Evolutionary conservation across 2,888 invertebrate species (phyloP).

Genomic region (Mesorhabditis belari): DNA sequence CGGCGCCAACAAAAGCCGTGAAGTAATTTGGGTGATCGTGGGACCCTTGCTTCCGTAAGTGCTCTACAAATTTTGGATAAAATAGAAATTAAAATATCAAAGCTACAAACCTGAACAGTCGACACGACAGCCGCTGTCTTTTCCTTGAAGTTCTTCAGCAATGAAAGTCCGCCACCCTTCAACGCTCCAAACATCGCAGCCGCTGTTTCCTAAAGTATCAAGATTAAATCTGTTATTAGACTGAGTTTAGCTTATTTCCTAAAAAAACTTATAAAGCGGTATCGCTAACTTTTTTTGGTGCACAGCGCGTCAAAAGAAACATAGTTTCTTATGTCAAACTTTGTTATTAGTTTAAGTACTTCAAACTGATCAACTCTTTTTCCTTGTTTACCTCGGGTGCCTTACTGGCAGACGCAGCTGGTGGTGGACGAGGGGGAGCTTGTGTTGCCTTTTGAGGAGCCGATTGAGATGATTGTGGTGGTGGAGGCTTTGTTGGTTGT

Average conservation of each 20-base stretch:
- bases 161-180: slow-evolving; percentile 83
- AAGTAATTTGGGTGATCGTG: slow-evolving; percentile 85
- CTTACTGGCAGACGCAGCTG: no score
- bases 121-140: slow-evolving; percentile 94
- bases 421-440: no score
- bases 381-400: no score
- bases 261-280: no score
- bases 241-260: no score
- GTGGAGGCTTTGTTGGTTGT: no score
- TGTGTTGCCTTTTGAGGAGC: no score
- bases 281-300: slow-evolving; percentile 1
- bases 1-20: slow-evolving; percentile 86
- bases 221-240: not conserved
- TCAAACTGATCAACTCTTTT: no score
- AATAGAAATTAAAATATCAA: not conserved
- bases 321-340: no score
- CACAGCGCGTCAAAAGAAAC: slow-evolving; percentile 1
- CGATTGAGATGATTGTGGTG: no score
- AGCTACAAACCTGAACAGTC: slow-evolving; percentile 66
- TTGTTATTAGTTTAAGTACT: no score
- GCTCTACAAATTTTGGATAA: slow-evolving; percentile 58
- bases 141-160: slow-evolving; percentile 86
- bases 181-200: slow-evolving; percentile 65
- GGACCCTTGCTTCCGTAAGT: slow-evolving; percentile 27
- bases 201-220: slow-evolving; percentile 1